Conservation (phyloP, 2,888 invertebrate species). For the Nephrotoma appendiculata region DNA sequence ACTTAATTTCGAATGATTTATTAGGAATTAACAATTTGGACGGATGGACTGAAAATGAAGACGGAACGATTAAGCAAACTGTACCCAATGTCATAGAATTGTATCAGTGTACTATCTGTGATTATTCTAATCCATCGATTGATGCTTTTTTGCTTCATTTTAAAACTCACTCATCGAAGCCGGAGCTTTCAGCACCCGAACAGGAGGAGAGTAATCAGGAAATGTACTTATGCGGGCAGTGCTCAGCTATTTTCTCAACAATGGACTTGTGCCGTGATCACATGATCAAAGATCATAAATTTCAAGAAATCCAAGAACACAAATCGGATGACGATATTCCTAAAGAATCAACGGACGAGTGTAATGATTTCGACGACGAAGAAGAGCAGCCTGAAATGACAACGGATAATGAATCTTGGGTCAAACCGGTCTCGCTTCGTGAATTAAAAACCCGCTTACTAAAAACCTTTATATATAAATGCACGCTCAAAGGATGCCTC, state of each 20-base stretch:
- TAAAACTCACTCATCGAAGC: constrained; percentile 7
- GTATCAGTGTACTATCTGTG: constrained; percentile 15
- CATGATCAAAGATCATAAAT: constrained; percentile 25
- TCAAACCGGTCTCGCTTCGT: constrained; percentile 11
- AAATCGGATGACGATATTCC: constrained; percentile 9
- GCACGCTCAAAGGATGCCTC: constrained; percentile 37
- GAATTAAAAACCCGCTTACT: constrained; percentile 11
- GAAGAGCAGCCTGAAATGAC: neutral
- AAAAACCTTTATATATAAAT: constrained; percentile 18
- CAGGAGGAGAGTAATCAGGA: neutral
- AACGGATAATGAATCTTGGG: neutral
- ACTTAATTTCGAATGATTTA: neutral
- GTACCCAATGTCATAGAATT: neutral
- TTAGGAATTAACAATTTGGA: neutral
- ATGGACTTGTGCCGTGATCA: constrained; percentile 25
- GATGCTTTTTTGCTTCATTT: constrained; percentile 12
- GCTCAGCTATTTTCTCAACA: constrained; percentile 18
- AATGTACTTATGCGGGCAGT: constrained; percentile 19
- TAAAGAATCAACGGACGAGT: constrained; percentile 12
- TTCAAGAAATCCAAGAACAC: constrained; percentile 13
- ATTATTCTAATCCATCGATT: constrained; percentile 8
- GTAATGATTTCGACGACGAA: neutral
- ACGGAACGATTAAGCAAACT: neutral
- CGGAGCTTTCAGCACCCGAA: neutral
- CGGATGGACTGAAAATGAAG: neutral